A percentile compares a stretch with the other conserved stretches of the same genome.
Evolutionary conservation across 2,888 invertebrate species (phyloP).

Genomic region (Acleris emargana): DNA sequence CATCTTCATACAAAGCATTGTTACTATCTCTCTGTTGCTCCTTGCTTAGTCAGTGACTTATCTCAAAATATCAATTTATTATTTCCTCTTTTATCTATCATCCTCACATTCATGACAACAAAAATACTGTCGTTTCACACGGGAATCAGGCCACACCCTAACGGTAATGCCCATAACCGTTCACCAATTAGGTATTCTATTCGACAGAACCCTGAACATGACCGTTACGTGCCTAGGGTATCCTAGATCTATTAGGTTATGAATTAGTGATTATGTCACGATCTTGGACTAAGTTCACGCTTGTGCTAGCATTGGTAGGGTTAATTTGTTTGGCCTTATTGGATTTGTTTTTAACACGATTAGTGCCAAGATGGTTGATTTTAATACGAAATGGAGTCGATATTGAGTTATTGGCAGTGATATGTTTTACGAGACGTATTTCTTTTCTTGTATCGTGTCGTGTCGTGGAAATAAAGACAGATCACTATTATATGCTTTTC

Average conservation of each 20-base stretch:
- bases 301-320: conserved; percentile 24
- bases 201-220: conserved; percentile 53
- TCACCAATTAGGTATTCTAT: conserved; percentile 48
- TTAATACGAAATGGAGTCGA: too few relatives aligned
- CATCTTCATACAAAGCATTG: too few relatives aligned
- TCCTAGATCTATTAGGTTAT: conserved; percentile 41
- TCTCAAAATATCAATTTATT: too few relatives aligned
- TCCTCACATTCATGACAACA: not conserved
- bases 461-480: too few relatives aligned
- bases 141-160: conserved; percentile 37
- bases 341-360: not conserved
- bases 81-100: too few relatives aligned
- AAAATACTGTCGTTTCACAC: conserved; percentile 4
- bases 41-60: too few relatives aligned
- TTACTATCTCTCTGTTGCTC: too few relatives aligned
- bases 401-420: too few relatives aligned
- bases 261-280: conserved; percentile 56
- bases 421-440: too few relatives aligned
- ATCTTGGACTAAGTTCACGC: conserved; percentile 49
- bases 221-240: conserved; percentile 51
- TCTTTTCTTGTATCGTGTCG: too few relatives aligned
- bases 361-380: too few relatives aligned
- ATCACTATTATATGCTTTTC: too few relatives aligned
- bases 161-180: conserved; percentile 60
- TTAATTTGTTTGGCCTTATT: conserved; percentile 29